Conservation (phyloP, 2,797 vertebrate genomes). For the Dromococcyx pavoninus region DNA sequence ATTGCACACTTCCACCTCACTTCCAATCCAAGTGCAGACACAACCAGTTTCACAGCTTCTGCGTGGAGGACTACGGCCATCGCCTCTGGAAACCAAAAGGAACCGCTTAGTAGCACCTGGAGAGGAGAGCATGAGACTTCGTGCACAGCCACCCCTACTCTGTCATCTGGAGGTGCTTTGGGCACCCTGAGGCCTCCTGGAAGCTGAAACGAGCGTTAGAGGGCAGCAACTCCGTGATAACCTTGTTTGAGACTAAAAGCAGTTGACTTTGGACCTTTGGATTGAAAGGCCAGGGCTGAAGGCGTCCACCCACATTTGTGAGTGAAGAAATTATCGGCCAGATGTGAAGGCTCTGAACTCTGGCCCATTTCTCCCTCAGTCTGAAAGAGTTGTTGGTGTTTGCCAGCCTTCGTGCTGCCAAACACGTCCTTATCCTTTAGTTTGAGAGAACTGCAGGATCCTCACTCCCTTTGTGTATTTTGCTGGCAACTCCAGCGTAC, state of each 20-base stretch:
- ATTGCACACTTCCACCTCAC: background rate
- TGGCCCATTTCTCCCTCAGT: background rate
- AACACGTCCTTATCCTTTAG: background rate
- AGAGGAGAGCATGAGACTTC: background rate
- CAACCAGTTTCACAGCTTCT: background rate
- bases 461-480: background rate
- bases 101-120: background rate
- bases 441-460: background rate
- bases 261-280: background rate
- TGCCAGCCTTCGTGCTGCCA: background rate
- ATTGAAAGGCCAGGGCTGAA: background rate
- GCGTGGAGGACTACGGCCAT: background rate
- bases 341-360: background rate
- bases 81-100: background rate
- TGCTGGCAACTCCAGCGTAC: background rate
- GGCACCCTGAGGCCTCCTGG: background rate
- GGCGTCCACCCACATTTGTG: background rate
- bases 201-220: background rate
- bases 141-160: background rate
- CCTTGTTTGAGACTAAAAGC: rapidly evolving
- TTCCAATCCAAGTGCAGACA: background rate
- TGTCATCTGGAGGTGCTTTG: background rate
- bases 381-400: background rate
- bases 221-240: background rate
- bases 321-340: background rate